Base-by-base conservation (phyloP, 2,797 vertebrate species). In the Trichosurus vulpecula region DNA sequence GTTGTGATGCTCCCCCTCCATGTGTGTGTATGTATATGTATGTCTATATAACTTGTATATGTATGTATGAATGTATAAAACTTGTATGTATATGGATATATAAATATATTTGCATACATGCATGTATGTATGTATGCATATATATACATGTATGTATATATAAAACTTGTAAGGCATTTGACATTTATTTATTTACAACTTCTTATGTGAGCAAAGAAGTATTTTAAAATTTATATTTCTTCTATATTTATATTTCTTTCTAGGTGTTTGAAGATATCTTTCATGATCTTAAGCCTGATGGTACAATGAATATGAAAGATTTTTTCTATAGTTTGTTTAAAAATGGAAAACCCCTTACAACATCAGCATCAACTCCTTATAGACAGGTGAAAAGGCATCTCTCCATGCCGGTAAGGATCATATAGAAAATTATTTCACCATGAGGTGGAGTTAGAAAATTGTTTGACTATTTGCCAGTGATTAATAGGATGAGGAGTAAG, bases 321-420 rank as follows among this genome's bases (percentile, higher is more conserved):
- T 99, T 99, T 97, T 98, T 99, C 93, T 99, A 99, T 9, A 98
- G 98, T 95, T 95, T 99, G 35, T 98, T 99, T 61, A 99, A 98
- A 97, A 99, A 98, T 13, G 99, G 98, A 95, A 99, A 99, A 96
- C 99, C 99, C 0, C 98, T 99, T 6, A 99, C 99, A 0, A 99
- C 99, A 0, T 99, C 99, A 0, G 99, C 99, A 0, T 99, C 99
- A 0, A 99, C 99, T 0, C 99, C 99, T 0, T 99, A 99, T 96
- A 98, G 99, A 94, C 99, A 99, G 95, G 98, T 99, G 10, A 99
- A 99, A 95, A 98, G 99, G 14, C 99, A 99, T 94, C 99, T 99
- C 96, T 99, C 99, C 96, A 99, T 99, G 97, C 99, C 99, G 99
- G 99, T 99, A 98, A 96, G 97, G 51, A 16, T 56, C 51, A 58